Base-by-base conservation (phyloP, 2,888 invertebrate species). In the Endomychus coccineus region DNA sequence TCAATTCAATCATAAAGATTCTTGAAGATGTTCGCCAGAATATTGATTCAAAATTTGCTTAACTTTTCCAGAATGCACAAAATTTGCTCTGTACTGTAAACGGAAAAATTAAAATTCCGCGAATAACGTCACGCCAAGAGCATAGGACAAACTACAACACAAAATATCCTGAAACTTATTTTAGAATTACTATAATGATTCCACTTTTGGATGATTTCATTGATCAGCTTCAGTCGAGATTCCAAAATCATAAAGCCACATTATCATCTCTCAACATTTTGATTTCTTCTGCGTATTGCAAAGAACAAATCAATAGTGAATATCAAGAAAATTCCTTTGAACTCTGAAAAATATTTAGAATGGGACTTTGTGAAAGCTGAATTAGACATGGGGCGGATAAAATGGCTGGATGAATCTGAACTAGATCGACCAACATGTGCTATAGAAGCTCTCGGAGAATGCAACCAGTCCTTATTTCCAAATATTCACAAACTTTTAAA, bases 401-500 rank as follows among this genome's bases (percentile, higher is more conserved):
- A 34, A 34, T 34, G 27, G 27, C 7, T 29, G 27, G 27, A 25
- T 15, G 15, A 31, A 27, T 34, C 34, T 27, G 34, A 34, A 34
- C 27, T 30, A 34, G 34, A 34, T 27, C 34, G 27, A 34, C 27
- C 16, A 28, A 34, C 27, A 29, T 34, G 34, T 34, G 34, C 34
- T 33, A 33, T 33, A 25, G 33, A 33, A 33, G 33, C 33, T 33
- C 25, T 33, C 27, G 33, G 25, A 33, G 33, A 34, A 29, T 36
- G 36, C 23, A 16, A 36, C 14, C 15, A 35, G 24, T 21, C 15
- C 14, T 22, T 44, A 11, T 44, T 36, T 23, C 40, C 36, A 7
- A 42, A 42, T 13, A 28, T 43, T 19, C 21, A 39, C 31, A 34
- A 36, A 21, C 38, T 48, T 7, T 30, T 48, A 14, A 32, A 43